Base-by-base conservation (phyloP, 2,797 vertebrate species). In the Leptoclinus maculatus region DNA sequence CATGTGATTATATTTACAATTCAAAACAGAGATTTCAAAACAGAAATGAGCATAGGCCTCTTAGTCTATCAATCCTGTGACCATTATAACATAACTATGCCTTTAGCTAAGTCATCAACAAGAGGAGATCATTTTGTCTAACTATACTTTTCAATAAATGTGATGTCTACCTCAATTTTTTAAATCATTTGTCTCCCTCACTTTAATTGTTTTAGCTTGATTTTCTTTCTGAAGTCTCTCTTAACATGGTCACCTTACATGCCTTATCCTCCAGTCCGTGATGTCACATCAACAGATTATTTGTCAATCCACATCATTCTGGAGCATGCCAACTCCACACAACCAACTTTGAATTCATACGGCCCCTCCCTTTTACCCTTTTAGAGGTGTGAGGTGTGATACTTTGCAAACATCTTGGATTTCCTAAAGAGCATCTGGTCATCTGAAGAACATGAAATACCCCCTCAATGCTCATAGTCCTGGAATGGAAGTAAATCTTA, bases 381-480 rank as follows among this genome's bases (percentile, higher is more conserved):
- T 76, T 13, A 36, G n/a, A 62, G 45, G 25, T 47, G 23, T 47
- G 23, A 25, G 8, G 19, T 25, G 13, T 32, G 60, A 85, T 62
- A 36, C 64, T 81, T 65, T 25, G 41, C 38, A 76, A 68, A 79
- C 58, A 79, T 72, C 82, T 68, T 84, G 74, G 58, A 80, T 81
- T 82, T 75, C 56, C 27, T 76, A 72, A 83, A 82, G 59, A 83
- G 76, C 78, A 81, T 82, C 83, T 47, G 60, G 47, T 14, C 68
- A 29, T 71, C 63, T 82, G 80, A 76, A 88, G 78, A 80, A 86
- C 83, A 89, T 90, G 17, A 84, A 87, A 85, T 51, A 75, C 65
- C 70, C 80, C 56, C 76, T 86, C n/a, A 78, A 66, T 86, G 66
- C 70, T 84, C 84, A 43, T 76, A 51, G 49, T 78, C 73, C 41